phyloP scores from a whole-genome alignment of 2,797 vertebrate genomes.

The Lutjanus argentimaculatus region DNA sequence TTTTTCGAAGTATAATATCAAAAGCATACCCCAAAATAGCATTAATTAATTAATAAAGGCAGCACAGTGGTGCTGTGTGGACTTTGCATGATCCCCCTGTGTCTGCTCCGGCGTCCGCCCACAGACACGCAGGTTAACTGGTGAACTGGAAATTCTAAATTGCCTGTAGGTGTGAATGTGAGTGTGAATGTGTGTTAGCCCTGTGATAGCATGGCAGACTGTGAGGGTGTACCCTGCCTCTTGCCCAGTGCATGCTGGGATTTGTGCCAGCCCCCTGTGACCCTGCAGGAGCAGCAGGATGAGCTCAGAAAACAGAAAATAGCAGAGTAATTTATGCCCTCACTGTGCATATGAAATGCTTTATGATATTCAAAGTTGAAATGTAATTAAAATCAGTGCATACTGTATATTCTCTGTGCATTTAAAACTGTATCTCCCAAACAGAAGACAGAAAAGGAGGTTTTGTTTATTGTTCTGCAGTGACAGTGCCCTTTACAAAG shows the following conservation, averaged over 20 bases:
- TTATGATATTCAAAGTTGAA: neutral
- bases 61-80: neutral
- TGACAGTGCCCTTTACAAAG: neutral
- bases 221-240: slow-evolving; percentile 32
- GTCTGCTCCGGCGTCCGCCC: slow-evolving; percentile 18
- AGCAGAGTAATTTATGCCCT: neutral
- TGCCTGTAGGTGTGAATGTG: slow-evolving; percentile 60
- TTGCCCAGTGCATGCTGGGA: slow-evolving; percentile 56
- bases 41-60: slow-evolving; percentile 5
- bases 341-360: neutral
- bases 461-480: neutral
- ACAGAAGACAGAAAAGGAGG: neutral
- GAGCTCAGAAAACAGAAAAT: neutral
- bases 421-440: neutral
- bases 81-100: neutral
- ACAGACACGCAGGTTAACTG: slow-evolving; percentile 37
- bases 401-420: neutral
- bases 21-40: neutral
- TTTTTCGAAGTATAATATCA: neutral
- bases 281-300: slow-evolving; percentile 10
- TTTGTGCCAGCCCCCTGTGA: slow-evolving; percentile 34
- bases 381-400: neutral
- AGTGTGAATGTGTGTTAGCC: slow-evolving; percentile 55
- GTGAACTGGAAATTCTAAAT: slow-evolving; percentile 59
- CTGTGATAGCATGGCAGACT: slow-evolving; percentile 51